Evolutionary conservation across 2,797 vertebrate genomes (phyloP), one percentile per base, ranked within the genome.

Genomic region (Ctenosaura bakeri): DNA sequence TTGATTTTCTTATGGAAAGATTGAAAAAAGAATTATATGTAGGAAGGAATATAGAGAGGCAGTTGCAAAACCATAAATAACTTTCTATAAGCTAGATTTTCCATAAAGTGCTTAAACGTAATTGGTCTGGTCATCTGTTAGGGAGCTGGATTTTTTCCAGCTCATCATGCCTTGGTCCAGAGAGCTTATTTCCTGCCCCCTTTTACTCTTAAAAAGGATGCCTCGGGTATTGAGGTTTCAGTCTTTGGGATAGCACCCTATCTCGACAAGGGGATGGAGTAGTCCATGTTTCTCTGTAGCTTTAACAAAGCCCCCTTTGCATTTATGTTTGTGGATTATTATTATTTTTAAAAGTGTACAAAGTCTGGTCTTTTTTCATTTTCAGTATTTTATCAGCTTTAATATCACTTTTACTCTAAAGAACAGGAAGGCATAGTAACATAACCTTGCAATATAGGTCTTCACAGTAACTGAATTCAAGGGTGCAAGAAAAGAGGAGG

Each of bases 1-100:
- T 88, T 88, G 50, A 88, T 89, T 94, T 76, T 77, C 52, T 89
- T 92, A 95, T 2, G 46, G 52, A 91, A 94, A 94, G 86, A 94
- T 46, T 85, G 26, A 90, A 92, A 93, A 90, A 90, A 92, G 87
- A 90, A 87, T 32, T 78, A 88, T 46, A n/a, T 29, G 79, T 3
- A n/a, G 12, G 12, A 7, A 89, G 92, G 71, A 94, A 94, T 77
- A 79, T 82, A 86, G 66, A 92, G 62, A 86, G 35, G 54, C 5
- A 24, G 8, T 93, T 90, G 93, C 54, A 82, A 18, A 69, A 88
- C 16, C 0, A 12, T 66, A 94, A 93, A 92, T 94, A 90, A 50
- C 29, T 46, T 59, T 59, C 86, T 83, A 22, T 29, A 91, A 64
- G 88, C 29, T 38, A 88, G 77, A 54, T 89, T 94, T 93, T 90